Percentiles rank a stretch among this genome's conserved stretches.
These are phyloP conservation scores for Scophthalmus maximus DNA, from an alignment of 2,113 vertebrate genomes.

Conservation along the genomic window DNA sequence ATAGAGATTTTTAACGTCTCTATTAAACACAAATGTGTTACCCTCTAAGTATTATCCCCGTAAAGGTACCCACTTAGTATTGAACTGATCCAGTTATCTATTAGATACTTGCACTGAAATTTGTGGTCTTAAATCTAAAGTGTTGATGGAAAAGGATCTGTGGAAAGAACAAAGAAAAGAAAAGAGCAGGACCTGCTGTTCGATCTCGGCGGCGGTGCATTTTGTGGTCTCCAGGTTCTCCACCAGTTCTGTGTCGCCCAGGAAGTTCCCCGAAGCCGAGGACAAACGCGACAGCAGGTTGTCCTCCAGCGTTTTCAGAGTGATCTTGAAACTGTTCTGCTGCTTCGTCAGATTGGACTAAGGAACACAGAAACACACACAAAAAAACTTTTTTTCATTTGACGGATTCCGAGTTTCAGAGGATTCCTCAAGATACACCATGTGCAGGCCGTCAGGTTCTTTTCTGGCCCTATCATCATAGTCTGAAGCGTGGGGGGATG, in stretches of 20 bases:
- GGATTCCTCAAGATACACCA: background rate
- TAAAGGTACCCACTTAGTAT: background rate
- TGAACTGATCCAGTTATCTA: background rate
- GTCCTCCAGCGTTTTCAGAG: slow-evolving; percentile 94
- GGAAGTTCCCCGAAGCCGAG: slow-evolving; percentile 93
- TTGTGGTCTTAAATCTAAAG: background rate
- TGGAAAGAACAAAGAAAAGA: background rate
- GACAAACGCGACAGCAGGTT: slow-evolving; percentile 92
- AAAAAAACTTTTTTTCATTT: slow-evolving; percentile 1
- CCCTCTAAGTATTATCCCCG: background rate
- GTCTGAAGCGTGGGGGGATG: slow-evolving; percentile 16
- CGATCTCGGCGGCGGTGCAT: slow-evolving; percentile 90
- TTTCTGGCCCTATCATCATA: slow-evolving; percentile 7
- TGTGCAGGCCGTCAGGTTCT: background rate
- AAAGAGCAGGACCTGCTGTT: slow-evolving; percentile 86
- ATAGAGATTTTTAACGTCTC: background rate
- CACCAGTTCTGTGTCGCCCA: slow-evolving; percentile 90
- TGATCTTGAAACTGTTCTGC: slow-evolving; percentile 98
- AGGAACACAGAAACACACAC: slow-evolving; percentile 50
- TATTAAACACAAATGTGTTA: background rate
- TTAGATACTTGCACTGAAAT: background rate
- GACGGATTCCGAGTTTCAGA: background rate
- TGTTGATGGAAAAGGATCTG: background rate
- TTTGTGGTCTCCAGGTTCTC: slow-evolving; percentile 95
- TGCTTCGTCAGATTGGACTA: slow-evolving; percentile 94